These are phyloP conservation scores for Procavia capensis DNA, from an alignment of 2,113 vertebrate genomes.

Conservation along the genomic window DNA sequence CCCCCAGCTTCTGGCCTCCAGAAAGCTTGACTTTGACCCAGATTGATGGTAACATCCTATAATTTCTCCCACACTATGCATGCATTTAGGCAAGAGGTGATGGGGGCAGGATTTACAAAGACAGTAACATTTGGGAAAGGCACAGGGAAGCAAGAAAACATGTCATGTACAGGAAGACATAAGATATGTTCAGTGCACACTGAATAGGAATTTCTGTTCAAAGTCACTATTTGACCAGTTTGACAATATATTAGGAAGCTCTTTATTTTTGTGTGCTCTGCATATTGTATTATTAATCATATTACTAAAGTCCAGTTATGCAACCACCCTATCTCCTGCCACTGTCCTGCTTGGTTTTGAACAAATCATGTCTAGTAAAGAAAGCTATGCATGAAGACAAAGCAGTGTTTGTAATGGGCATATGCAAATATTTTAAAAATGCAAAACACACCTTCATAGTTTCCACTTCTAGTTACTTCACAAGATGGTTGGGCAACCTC, in stretches of 20 bases:
- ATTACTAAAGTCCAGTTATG: not conserved
- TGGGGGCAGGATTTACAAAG: not conserved
- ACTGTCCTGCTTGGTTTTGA: constrained; percentile 26
- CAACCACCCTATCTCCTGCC: not conserved
- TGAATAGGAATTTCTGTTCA: not conserved
- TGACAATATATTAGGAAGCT: not conserved
- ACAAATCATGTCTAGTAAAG: not conserved
- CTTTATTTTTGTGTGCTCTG: not conserved
- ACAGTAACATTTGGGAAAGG: not conserved
- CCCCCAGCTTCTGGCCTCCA: not conserved
- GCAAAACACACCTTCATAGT: not conserved
- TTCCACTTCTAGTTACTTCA: not conserved
- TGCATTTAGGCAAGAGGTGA: not conserved
- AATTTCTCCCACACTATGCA: fast-evolving
- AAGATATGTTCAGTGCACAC: not conserved
- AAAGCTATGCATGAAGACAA: constrained; percentile 7
- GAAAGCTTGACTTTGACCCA: not conserved
- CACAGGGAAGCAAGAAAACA: not conserved
- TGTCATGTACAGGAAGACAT: not conserved
- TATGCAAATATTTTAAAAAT: constrained; percentile 30
- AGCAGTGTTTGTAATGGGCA: not conserved
- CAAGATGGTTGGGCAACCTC: not conserved
- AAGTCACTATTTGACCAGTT: not conserved
- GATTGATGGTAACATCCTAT: not conserved
- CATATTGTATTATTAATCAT: not conserved